A percentile compares a stretch with the other conserved stretches of the same genome.
Conservation (phyloP, 2,888 invertebrate species). For the Synanthedon tipuliformis region DNA sequence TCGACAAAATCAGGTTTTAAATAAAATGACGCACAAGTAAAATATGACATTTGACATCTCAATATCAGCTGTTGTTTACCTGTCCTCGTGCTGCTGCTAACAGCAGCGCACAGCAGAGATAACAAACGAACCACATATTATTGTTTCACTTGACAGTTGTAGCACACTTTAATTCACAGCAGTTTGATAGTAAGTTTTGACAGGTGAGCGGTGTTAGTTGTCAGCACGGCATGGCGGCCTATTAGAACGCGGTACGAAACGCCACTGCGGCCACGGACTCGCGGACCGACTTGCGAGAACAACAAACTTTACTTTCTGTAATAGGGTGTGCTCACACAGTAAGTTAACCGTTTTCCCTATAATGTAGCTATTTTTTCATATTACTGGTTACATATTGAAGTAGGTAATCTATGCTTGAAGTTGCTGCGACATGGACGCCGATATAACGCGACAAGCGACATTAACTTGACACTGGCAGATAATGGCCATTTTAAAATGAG, state of each 20-base stretch:
- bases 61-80: conserved; percentile 24
- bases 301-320: conserved; percentile 62
- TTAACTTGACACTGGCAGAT: too few species aligned
- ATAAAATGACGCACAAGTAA: conserved; percentile 5
- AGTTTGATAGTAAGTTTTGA: conserved; percentile 10
- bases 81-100: conserved; percentile 38
- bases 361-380: too few species aligned
- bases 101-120: conserved; percentile 33
- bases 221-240: conserved; percentile 52
- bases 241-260: conserved; percentile 45
- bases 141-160: conserved; percentile 12
- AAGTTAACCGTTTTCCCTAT: neutral
- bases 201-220: conserved; percentile 17
- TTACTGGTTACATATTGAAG: too few species aligned
- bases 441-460: too few species aligned
- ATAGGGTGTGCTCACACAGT: conserved; percentile 42
- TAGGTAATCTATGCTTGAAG: too few species aligned
- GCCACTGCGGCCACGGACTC: conserved; percentile 34
- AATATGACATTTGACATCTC: conserved; percentile 5
- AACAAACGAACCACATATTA: conserved; percentile 48
- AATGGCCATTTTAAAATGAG: too few species aligned
- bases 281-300: conserved; percentile 27
- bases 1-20: neutral
- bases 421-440: too few species aligned
- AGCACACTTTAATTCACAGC: conserved; percentile 15